phyloP scores from a whole-genome alignment of 2,797 vertebrate genomes.

The Petrocephalus schoutedeni region DNA sequence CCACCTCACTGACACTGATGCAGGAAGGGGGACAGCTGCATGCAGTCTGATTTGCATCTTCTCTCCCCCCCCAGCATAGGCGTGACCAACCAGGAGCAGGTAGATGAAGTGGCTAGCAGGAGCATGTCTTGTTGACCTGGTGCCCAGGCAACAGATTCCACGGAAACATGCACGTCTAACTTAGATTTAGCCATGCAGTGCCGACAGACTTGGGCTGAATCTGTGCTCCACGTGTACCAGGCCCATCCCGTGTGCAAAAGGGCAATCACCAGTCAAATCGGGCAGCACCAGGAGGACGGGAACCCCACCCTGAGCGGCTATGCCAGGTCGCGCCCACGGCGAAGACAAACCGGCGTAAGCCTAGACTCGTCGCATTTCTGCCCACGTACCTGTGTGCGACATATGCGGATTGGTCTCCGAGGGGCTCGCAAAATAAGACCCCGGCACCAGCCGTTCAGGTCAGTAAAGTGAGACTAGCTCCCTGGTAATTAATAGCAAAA shows the following conservation, averaged over 20 bases:
- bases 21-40: constrained; percentile 31
- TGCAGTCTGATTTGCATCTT: constrained; percentile 18
- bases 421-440: constrained; percentile 30
- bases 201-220: background rate
- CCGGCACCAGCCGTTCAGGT: background rate
- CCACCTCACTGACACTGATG: constrained; percentile 53
- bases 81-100: constrained; percentile 21
- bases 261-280: background rate
- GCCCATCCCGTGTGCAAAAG: background rate
- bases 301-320: background rate
- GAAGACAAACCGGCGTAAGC: background rate
- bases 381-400: constrained; percentile 3
- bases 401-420: constrained; percentile 32
- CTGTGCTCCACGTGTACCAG: background rate
- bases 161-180: constrained; percentile 41
- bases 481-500: background rate
- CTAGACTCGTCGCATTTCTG: background rate
- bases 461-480: constrained; percentile 1
- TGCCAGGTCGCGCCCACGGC: background rate
- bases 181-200: background rate
- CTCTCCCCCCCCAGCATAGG: constrained; percentile 19
- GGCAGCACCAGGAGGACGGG: background rate
- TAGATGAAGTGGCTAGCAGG: constrained; percentile 35
- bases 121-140: constrained; percentile 67
- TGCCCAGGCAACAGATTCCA: constrained; percentile 63